Evolutionary conservation across 2,797 vertebrate species (phyloP).

Genomic region (Onychomys arenicola): DNA sequence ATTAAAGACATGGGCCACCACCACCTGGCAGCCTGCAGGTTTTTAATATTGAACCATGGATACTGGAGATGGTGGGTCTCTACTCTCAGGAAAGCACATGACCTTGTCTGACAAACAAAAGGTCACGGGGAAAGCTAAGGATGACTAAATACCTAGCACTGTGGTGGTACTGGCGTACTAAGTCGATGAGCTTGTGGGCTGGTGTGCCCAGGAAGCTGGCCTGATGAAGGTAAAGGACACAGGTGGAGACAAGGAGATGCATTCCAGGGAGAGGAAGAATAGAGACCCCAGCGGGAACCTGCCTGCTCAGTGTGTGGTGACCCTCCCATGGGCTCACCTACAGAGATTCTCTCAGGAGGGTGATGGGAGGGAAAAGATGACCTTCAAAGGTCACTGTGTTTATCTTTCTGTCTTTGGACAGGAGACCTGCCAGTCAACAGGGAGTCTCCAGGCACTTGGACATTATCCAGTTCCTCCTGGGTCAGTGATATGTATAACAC

Average conservation of each 20-base stretch:
- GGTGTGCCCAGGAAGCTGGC: background rate
- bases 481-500: background rate
- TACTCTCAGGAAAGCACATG: background rate
- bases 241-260: background rate
- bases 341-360: background rate
- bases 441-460: background rate
- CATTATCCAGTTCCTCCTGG: background rate
- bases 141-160: background rate
- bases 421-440: background rate
- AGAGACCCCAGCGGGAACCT: background rate
- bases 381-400: conserved; percentile 2
- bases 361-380: background rate
- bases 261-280: background rate
- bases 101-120: conserved; percentile 30
- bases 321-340: background rate
- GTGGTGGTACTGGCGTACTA: background rate
- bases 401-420: background rate
- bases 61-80: background rate
- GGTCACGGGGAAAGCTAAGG: background rate
- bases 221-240: background rate
- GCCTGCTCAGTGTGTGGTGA: background rate
- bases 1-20: background rate
- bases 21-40: background rate
- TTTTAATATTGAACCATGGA: background rate
- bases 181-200: background rate